Evolutionary conservation across 2,797 vertebrate genomes (phyloP).

Genomic region (Hafferia zeledoni): DNA sequence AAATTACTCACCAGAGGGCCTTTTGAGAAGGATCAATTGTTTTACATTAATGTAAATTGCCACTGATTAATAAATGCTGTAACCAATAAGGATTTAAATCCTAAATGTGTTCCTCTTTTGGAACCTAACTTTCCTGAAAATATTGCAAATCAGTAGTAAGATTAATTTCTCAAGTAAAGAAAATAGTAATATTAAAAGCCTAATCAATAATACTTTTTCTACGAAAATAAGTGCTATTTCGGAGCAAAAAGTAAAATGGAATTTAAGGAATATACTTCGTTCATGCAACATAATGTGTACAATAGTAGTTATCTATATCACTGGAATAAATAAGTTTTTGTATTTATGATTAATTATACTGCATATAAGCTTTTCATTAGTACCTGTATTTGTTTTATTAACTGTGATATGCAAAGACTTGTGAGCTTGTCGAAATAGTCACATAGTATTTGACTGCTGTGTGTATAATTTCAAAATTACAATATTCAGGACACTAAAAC

Average conservation of each 20-base stretch:
- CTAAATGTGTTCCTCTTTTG: constrained; percentile 13
- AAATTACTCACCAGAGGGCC: constrained; percentile 62
- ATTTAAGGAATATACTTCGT: neutral
- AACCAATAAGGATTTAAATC: constrained; percentile 28
- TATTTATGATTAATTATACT: neutral
- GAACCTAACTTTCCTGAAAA: constrained; percentile 15
- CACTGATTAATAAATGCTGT: constrained; percentile 66
- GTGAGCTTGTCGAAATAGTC: neutral
- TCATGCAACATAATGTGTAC: neutral
- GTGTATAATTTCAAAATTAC: neutral
- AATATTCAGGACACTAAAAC: neutral
- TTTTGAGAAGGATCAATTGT: constrained; percentile 67
- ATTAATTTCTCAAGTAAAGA: constrained; percentile 10
- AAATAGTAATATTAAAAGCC: neutral
- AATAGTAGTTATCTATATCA: neutral
- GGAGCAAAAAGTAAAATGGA: neutral
- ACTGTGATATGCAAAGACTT: neutral
- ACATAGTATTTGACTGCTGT: neutral
- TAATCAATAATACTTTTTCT: neutral
- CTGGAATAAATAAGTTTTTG: neutral
- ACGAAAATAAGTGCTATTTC: neutral
- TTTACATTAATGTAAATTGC: constrained; percentile 70
- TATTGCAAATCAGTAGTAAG: constrained; percentile 27
- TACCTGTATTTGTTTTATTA: neutral
- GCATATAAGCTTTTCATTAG: neutral